These are phyloP conservation scores for Phthorimaea operculella DNA, from an alignment of 1,140 invertebrate species.

Conservation along the genomic window DNA sequence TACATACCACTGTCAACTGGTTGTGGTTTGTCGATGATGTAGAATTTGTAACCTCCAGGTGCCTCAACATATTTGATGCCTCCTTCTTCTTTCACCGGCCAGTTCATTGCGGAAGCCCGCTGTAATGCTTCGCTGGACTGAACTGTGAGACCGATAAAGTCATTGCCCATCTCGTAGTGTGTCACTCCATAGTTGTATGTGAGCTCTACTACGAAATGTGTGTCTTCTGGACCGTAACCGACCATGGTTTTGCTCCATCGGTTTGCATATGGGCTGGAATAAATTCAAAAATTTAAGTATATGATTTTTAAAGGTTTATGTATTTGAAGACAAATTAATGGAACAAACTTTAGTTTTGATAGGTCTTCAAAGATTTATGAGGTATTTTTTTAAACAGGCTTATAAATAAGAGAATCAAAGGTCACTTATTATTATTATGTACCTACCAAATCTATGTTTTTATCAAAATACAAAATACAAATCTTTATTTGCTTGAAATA, in stretches of 20 bases:
- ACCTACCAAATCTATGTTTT: too few species aligned
- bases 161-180: constrained; percentile 86
- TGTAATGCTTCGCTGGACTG: constrained; percentile 80
- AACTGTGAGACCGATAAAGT: constrained; percentile 90
- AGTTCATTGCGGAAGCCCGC: constrained; percentile 75
- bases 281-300: too few species aligned
- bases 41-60: constrained; percentile 93
- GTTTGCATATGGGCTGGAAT: constrained; percentile 90
- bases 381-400: too few species aligned
- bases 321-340: too few species aligned
- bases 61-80: constrained; percentile 75
- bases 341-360: too few species aligned
- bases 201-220: constrained; percentile 95
- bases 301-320: too few species aligned
- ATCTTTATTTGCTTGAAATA: too few species aligned
- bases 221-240: constrained; percentile 95
- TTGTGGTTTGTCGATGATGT: constrained; percentile 78
- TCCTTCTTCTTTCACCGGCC: constrained; percentile 74
- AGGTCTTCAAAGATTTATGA: too few species aligned
- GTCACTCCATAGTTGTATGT: constrained; percentile 98
- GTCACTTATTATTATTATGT: too few species aligned
- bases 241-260: constrained; percentile 99
- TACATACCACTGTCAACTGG: constrained; percentile 71
- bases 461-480: too few species aligned
- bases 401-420: too few species aligned